Evolutionary conservation across 1,140 invertebrate genomes (phyloP).

Genomic region (Plectrocnemia conspersa): DNA sequence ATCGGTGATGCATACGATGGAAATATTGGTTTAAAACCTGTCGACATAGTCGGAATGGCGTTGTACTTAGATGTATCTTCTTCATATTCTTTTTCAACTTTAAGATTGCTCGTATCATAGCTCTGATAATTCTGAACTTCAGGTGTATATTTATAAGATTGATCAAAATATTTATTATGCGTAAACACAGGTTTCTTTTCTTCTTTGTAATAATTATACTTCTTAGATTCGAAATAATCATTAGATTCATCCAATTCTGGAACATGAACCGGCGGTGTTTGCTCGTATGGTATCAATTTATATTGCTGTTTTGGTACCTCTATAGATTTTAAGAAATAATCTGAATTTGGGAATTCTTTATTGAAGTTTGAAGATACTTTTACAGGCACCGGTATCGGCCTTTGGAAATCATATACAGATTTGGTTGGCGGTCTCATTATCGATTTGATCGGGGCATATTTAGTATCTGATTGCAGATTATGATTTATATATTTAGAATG

Average conservation of each 20-base stretch:
- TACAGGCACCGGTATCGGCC: constrained; percentile 28
- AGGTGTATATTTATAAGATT: background rate
- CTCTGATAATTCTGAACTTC: constrained; percentile 1
- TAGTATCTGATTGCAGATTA: constrained; percentile 7
- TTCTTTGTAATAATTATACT: constrained; percentile 3
- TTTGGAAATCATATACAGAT: constrained; percentile 15
- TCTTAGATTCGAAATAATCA: constrained; percentile 30
- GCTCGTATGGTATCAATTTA: constrained; percentile 49
- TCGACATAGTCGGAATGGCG: constrained; percentile 41
- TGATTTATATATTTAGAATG: background rate
- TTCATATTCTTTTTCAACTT: constrained; percentile 12
- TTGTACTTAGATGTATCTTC: background rate
- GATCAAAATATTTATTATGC: too few relatives aligned
- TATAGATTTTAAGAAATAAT: constrained; percentile 35
- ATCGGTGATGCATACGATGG: background rate
- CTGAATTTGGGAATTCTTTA: constrained; percentile 39
- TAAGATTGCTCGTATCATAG: constrained; percentile 15
- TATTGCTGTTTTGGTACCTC: constrained; percentile 42
- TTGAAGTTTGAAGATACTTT: constrained; percentile 28
- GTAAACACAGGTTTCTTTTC: constrained; percentile 15
- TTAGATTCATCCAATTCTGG: constrained; percentile 19
- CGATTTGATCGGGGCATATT: constrained; percentile 20
- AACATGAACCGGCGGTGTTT: constrained; percentile 45
- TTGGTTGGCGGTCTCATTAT: constrained; percentile 27
- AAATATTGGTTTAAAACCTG: constrained; percentile 49